Conservation (phyloP, 2,113 vertebrate species). For the Trochalopteron elliotii region DNA sequence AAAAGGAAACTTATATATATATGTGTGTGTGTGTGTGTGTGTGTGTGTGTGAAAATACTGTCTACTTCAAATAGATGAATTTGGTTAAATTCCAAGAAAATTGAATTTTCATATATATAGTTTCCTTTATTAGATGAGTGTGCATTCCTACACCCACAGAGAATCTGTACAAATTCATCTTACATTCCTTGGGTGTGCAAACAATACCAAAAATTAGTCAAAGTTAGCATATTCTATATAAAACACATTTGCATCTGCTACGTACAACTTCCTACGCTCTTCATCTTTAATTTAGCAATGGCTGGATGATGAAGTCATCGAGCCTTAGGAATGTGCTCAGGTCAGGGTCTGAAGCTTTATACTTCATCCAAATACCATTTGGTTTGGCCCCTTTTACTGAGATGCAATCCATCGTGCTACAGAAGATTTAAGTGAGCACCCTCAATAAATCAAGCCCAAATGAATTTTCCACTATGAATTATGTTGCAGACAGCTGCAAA, state of each 20-base stretch:
- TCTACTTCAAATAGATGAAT: not conserved
- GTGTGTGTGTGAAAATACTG: not conserved
- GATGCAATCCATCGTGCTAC: not conserved
- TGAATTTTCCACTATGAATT: not conserved
- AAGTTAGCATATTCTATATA: constrained; percentile 18
- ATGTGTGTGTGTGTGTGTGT: not conserved
- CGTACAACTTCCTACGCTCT: not conserved
- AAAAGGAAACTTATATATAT: not conserved
- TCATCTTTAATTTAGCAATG: constrained; percentile 44
- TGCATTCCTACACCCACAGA: not conserved
- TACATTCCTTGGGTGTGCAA: constrained; percentile 2
- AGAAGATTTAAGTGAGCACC: constrained; percentile 28
- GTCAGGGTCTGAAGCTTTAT: constrained; percentile 46
- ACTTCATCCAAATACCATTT: constrained; percentile 54
- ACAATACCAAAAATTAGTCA: not conserved
- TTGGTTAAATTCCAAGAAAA: constrained; percentile 26
- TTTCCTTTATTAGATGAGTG: constrained; percentile 19
- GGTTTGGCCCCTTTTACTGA: constrained; percentile 44
- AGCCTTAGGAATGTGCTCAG: constrained; percentile 1
- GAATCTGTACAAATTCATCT: constrained; percentile 29
- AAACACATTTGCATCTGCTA: constrained; percentile 21
- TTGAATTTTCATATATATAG: not conserved
- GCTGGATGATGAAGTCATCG: constrained; percentile 38
- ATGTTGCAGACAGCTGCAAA: constrained; percentile 21
- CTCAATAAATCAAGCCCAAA: constrained; percentile 39